Evolutionary conservation across 30 jellyfish, hydroid and myxozoan species (phyloP).

Genomic region (Calvadosia cruxmelitensis): DNA sequence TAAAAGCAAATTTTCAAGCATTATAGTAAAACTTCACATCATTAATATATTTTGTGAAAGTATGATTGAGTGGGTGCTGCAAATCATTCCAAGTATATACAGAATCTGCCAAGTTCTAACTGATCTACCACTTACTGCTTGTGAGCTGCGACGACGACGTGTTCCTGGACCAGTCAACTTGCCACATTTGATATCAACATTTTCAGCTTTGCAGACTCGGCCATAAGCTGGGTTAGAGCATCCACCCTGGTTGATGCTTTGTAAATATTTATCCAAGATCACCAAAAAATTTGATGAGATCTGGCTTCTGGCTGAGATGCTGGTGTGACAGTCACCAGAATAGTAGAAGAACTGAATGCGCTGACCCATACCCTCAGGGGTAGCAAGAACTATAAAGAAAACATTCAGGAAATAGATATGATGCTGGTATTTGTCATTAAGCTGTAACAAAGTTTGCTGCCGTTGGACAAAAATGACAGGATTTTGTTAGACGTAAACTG

Average conservation of each 20-base stretch:
- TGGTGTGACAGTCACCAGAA: constrained; percentile 78
- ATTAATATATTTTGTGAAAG: too few species aligned
- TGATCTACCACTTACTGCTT: not conserved
- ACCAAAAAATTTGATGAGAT: constrained; percentile 42
- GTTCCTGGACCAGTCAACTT: constrained; percentile 19
- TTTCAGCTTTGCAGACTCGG: constrained; percentile 63
- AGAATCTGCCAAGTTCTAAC: too few species aligned
- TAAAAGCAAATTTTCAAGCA: too few species aligned
- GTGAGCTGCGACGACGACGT: constrained; percentile 42
- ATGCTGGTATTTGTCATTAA: too few species aligned
- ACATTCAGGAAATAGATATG: too few species aligned
- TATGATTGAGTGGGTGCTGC: too few species aligned
- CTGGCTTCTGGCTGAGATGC: constrained; percentile 46
- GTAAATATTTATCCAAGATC: constrained; percentile 36
- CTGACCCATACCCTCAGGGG: constrained; percentile 78
- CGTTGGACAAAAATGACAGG: too few species aligned
- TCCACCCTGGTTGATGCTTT: constrained; percentile 49
- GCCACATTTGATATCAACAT: constrained; percentile 68
- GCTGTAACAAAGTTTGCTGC: too few species aligned
- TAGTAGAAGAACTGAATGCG: constrained; percentile 55
- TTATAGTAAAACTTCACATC: too few species aligned
- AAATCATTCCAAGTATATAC: too few species aligned
- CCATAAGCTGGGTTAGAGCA: constrained; percentile 64
- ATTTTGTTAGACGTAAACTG: too few species aligned
- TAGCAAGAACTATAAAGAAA: not conserved